Base-by-base conservation (phyloP, 2,113 vertebrate genomes). In the Pao palembangensis region DNA sequence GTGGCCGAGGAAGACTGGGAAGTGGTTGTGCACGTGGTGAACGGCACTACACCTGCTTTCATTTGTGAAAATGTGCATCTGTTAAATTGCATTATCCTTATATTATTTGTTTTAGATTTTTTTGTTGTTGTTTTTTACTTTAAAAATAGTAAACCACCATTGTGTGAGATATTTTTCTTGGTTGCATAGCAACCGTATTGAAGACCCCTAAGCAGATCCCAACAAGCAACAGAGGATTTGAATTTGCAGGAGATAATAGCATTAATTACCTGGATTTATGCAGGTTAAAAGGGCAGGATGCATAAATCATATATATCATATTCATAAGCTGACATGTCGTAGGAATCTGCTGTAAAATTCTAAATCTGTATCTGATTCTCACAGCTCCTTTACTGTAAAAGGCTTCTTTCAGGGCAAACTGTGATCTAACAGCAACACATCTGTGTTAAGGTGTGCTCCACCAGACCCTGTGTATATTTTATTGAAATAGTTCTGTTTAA, bases 251-350 rank as follows among this genome's bases (percentile, higher is more conserved):
- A 66, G 59, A 62, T 68, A 55, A 23, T 67, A 49, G 55, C 58
- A 52, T 65, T 70, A 80, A 51, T 48, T 61, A 61, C 18, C 47
- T 58, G 69, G 69, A 73, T 78, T 69, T 69, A 69, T 80, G 16
- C 16, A 25, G n/a, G 31, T 43, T 31, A 44, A 42, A 14, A 55
- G 63, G 55, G 61, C 28, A 31, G 25, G 18, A 55, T 50, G 5
- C 52, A 21, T n/a, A 66, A 52, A 61, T 16, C 41, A 57, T 53
- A 6, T 31, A 7, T 5, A 31, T 31, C 28, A 6, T 6, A 6
- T 31, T 31, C 5, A 31, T 31, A 6, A 31, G 28, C 1, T 31
- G 8, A 31, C 21, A 31, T 31, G 28, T 31, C 28, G 8, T 3
- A 5, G 5, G 8, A 31, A 31, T 6, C 28, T 31, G 28, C 8